Conservation (phyloP, 1,140 invertebrate species). For the Thereuonema tuberculata region DNA sequence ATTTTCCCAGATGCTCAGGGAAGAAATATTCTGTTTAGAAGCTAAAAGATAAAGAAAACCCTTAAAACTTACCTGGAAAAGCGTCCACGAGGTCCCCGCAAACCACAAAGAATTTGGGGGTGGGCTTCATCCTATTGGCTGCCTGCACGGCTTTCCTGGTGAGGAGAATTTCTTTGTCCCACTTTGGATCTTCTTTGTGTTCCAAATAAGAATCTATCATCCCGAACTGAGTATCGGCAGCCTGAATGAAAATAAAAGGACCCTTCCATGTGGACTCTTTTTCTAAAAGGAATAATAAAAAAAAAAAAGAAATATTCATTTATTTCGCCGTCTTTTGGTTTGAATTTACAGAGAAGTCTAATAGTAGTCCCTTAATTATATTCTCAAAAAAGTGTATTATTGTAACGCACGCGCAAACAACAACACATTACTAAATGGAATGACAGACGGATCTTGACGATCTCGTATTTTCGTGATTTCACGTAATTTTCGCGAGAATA, state of each 20-base stretch:
- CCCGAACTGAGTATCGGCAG: slow-evolving; percentile 40
- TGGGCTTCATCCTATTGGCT: slow-evolving; percentile 36
- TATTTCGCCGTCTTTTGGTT: slow-evolving; percentile 10
- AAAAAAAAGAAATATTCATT: too few relatives aligned
- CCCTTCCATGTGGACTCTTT: slow-evolving; percentile 26
- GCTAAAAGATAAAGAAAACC: too few relatives aligned
- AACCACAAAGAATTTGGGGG: slow-evolving; percentile 40
- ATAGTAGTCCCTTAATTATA: too few relatives aligned
- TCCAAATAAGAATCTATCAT: slow-evolving; percentile 31
- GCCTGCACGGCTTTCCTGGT: slow-evolving; percentile 29
- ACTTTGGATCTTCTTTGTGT: slow-evolving; percentile 27
- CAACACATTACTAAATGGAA: too few relatives aligned
- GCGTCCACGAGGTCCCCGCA: slow-evolving; percentile 43
- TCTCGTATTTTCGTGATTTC: too few relatives aligned
- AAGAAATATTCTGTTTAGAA: too few relatives aligned
- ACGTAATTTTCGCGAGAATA: too few relatives aligned
- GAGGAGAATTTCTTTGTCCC: slow-evolving; percentile 38
- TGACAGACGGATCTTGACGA: too few relatives aligned
- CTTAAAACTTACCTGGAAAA: slow-evolving; percentile 35
- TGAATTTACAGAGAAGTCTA: too few relatives aligned
- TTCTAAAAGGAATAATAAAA: slow-evolving; percentile 17
- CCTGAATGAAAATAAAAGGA: slow-evolving; percentile 38
- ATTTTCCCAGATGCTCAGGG: too few relatives aligned
- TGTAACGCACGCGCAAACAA: too few relatives aligned
- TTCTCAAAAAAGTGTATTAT: too few relatives aligned